phyloP scores from a whole-genome alignment of 2,888 invertebrate genomes.

The Ectobius pallidus region DNA sequence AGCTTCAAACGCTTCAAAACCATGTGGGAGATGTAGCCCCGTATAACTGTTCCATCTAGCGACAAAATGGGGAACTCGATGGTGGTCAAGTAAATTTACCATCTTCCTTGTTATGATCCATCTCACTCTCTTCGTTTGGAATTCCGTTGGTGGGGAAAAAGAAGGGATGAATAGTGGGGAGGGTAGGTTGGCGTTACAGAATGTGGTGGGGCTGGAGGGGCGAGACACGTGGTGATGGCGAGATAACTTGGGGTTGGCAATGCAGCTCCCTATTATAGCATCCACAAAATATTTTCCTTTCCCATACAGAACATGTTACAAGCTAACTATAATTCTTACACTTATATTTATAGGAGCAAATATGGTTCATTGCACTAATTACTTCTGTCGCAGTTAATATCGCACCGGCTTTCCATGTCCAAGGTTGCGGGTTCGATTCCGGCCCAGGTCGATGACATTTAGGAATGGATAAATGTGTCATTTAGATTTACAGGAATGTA shows the following conservation, averaged over 20 bases:
- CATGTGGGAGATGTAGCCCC: conserved; percentile 10
- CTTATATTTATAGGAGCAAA: no score
- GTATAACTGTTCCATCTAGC: conserved; percentile 30
- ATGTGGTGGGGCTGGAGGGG: conserved; percentile 15
- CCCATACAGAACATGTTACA: no score
- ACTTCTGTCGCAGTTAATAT: no score
- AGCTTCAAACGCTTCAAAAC: no score
- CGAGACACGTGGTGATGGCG: conserved; percentile 12
- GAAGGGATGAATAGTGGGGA: background rate
- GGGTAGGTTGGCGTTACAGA: background rate
- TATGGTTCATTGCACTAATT: no score
- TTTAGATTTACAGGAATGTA: no score
- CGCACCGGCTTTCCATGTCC: no score
- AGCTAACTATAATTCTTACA: no score
- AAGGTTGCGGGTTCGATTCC: no score
- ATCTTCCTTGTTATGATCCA: background rate
- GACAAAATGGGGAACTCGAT: conserved; percentile 28
- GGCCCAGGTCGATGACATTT: no score
- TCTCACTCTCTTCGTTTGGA: background rate
- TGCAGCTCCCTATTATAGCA: conserved; percentile 4
- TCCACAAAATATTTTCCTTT: no score
- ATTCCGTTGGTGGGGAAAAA: background rate
- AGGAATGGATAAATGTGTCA: no score
- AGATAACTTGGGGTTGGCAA: background rate
- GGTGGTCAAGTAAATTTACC: background rate